Conservation (phyloP, 2,888 invertebrate genomes). For the Erebia ligea region DNA sequence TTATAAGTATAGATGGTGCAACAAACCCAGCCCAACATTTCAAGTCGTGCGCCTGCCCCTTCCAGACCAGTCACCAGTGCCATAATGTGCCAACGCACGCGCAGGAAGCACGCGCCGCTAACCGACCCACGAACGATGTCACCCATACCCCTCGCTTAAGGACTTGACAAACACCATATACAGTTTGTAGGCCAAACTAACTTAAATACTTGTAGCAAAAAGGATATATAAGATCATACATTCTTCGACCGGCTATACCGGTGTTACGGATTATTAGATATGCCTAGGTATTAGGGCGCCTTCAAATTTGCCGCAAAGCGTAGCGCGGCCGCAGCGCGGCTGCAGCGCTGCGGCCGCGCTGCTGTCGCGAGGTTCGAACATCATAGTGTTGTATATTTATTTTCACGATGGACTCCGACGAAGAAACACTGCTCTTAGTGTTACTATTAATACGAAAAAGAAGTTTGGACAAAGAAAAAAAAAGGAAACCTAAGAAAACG, state of each 20-base stretch:
- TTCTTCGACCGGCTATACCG: not conserved
- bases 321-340: no score
- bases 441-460: no score
- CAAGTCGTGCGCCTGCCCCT: conserved; percentile 62
- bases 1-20: no score
- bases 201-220: conserved; percentile 16
- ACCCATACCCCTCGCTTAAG: conserved; percentile 51
- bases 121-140: conserved; percentile 50
- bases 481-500: no score
- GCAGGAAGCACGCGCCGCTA: conserved; percentile 74
- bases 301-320: no score
- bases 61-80: conserved; percentile 41
- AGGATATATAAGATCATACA: conserved; percentile 8
- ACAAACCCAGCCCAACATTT: conserved; percentile 52
- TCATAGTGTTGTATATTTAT: no score
- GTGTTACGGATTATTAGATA: not conserved
- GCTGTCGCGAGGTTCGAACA: no score
- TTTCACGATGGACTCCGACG: no score
- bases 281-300: not conserved
- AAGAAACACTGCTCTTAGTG: no score
- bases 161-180: conserved; percentile 60
- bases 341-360: no score
- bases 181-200: conserved; percentile 59
- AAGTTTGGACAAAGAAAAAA: no score
- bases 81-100: conserved; percentile 45